These are phyloP conservation scores for Cordilura impudica DNA, from an alignment of 2,888 invertebrate species.

Conservation along the genomic window DNA sequence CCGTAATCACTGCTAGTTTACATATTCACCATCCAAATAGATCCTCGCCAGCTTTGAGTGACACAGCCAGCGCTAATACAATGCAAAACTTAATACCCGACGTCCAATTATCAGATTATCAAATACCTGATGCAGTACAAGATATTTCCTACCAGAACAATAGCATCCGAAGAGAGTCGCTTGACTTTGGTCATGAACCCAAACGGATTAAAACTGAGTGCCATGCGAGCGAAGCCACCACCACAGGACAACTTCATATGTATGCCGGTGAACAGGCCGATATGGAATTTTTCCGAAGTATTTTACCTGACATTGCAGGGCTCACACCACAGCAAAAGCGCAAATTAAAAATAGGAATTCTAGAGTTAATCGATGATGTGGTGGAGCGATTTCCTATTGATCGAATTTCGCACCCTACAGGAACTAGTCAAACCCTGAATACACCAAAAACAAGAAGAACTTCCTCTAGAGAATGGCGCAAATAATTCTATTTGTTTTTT, in stretches of 20 bases:
- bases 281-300: constrained; percentile 79
- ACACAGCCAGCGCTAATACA: constrained; percentile 75
- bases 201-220: constrained; percentile 75
- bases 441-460: constrained; percentile 59
- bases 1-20: constrained; percentile 68
- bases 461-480: constrained; percentile 70
- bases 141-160: constrained; percentile 61
- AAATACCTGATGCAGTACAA: constrained; percentile 61
- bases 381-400: constrained; percentile 72
- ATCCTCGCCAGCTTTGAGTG: constrained; percentile 71
- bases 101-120: constrained; percentile 71
- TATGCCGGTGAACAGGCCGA: constrained; percentile 71
- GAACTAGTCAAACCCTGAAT: constrained; percentile 58
- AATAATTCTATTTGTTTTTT: constrained; percentile 57
- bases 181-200: constrained; percentile 63
- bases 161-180: constrained; percentile 50
- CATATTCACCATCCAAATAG: constrained; percentile 56
- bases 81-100: constrained; percentile 75
- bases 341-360: constrained; percentile 79
- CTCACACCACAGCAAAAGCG: constrained; percentile 79
- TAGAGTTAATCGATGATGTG: constrained; percentile 79
- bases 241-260: constrained; percentile 63
- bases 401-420: constrained; percentile 53
- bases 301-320: constrained; percentile 79
- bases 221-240: constrained; percentile 66